These are phyloP conservation scores for Entomobrya multifasciata DNA, from an alignment of 2,888 invertebrate species.

Conservation along the genomic window DNA sequence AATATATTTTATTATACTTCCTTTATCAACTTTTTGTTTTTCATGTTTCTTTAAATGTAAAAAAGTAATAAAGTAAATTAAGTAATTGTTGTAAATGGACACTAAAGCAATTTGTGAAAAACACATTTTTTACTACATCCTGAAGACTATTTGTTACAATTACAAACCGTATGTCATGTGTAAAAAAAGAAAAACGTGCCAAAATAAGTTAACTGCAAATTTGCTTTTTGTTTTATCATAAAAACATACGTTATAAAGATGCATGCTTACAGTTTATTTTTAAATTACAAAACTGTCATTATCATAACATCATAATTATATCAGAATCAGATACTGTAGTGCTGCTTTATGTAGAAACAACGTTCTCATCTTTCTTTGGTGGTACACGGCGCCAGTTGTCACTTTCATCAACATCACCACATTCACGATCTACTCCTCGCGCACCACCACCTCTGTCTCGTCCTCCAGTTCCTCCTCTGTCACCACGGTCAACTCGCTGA, in stretches of 20 bases:
- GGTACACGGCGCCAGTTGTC: not conserved
- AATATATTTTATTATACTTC: not conserved
- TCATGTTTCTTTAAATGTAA: not conserved
- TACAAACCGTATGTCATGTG: too few relatives aligned
- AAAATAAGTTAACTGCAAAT: too few relatives aligned
- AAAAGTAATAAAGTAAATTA: not conserved
- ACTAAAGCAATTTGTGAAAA: not conserved
- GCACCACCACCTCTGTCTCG: not conserved
- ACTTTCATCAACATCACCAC: not conserved
- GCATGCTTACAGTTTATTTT: too few relatives aligned
- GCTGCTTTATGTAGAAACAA: not conserved
- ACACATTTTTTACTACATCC: not conserved
- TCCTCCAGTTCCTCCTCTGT: not conserved
- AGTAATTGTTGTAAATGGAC: constrained; percentile 6
- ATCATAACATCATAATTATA: too few relatives aligned
- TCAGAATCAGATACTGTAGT: not conserved
- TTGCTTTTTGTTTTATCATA: too few relatives aligned
- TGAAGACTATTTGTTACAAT: too few relatives aligned
- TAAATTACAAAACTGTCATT: too few relatives aligned
- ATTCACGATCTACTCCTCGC: not conserved
- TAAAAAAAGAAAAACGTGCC: not conserved
- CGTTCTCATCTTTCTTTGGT: not conserved
- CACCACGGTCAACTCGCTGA: not conserved
- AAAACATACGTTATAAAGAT: too few relatives aligned
- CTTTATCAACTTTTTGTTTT: constrained; percentile 5